Evolutionary conservation across 1,140 invertebrate genomes (phyloP), one percentile per base, ranked within the genome.

Genomic region (Zaprionus vittiger): DNA sequence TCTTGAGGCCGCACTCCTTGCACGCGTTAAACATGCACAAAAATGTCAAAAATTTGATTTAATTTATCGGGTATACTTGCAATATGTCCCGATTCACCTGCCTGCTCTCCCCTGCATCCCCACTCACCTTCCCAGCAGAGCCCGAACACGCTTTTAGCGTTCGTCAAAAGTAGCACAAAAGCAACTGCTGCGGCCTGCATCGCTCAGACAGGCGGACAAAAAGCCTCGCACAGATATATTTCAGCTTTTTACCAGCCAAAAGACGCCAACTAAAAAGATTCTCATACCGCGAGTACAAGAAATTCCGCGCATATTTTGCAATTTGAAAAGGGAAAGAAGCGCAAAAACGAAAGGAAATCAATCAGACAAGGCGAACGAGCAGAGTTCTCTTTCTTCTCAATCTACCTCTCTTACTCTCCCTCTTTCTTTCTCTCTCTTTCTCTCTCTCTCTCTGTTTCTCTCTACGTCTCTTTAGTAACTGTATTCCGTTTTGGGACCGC

Each of bases 241-340:
- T 83, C 31, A 22, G 64, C 52, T 83, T 76, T 85, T 73, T 62
- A 11, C 4, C 5, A 59, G 2, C 37, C 55, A 74, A 70, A 79
- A 69, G 41, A 61, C 66, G 66, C 57, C 47, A 52, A 62, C 62
- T 57, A 38, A 65, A 78, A 72, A 57, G 73, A 72, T 52, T 60
- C 72, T 79, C 79, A 69, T 75, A 79, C 79, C 79, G 66, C 78
- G 71, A 79, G 82, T 85, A 82, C 80, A 85, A 71, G 70, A 77
- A 87, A 86, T 86, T 86, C 83, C 83, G 14, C 70, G 80, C 83
- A 86, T 86, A 87, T 87, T 83, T 87, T 87, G 59, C 80, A 87
- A 86, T 83, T 80, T 77, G 49, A 82, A 63, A 70, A 60, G 49
- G 38, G 17, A 44, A 37, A 64, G 44, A 71, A 60, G 72, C 49